Evolutionary conservation across 2,797 vertebrate species (phyloP), one percentile per base, ranked within the genome.

Genomic region (Acanthurus tractus): DNA sequence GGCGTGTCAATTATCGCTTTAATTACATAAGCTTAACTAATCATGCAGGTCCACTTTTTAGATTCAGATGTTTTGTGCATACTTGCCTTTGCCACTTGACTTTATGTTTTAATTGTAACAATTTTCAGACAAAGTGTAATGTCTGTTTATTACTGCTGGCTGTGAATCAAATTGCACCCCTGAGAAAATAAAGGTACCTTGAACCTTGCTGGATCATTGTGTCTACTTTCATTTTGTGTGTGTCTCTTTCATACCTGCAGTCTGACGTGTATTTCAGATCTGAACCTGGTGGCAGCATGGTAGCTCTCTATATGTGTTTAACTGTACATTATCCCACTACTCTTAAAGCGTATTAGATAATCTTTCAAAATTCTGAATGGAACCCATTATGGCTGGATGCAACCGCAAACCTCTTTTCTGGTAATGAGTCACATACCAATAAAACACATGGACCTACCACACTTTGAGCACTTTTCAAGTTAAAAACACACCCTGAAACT

Each of bases 291-390:
- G 13, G 57, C 54, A 46, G 45, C 54, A 48, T 69, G 61, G 67
- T 67, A 68, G 29, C 6, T 48, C 64, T 73, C 56, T 44, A 42
- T 50, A 59, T 62, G 63, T 54, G 58, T 71, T 76, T 46, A 61
- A 61, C 46, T 70, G 13, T 64, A 63, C 36, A 70, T 62, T 55
- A 72, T 82, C 74, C 64, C 52, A n/a, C 63, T 45, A 48, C 42
- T 50, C 56, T 56, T 79, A 74, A 66, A 62, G 44, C 17, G 38
- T 42, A 80, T 78, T 76, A 56, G 53, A 55, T 73, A 83, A 85
- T 80, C 78, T 57, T 69, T 57, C 80, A 80, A 81, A 87, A 74
- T 49, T 79, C 42, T 68, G 78, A 88, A 86, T 86, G 78, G 81
- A 80, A 83, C 20, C 71, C 36, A 84, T 88, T 86, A 84, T 62